phyloP scores from a whole-genome alignment of 2,113 vertebrate genomes.

The Acrocephalus kingi region DNA sequence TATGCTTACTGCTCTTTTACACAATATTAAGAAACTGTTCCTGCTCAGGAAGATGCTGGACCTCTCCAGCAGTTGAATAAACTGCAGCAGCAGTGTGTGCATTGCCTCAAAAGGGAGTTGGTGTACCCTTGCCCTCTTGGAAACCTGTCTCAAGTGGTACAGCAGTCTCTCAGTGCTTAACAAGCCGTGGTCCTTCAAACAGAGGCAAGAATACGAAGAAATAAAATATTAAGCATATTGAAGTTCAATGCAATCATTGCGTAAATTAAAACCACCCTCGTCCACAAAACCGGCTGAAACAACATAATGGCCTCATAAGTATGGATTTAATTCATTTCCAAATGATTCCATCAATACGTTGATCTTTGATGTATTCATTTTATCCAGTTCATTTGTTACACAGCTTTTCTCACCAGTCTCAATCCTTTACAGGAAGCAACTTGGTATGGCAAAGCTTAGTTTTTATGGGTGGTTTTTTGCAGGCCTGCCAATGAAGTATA shows the following conservation, averaged over 20 bases:
- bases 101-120: not conserved
- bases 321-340: not conserved
- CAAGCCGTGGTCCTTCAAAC: not conserved
- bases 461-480: not conserved
- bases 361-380: not conserved
- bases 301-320: not conserved
- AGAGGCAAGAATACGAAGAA: not conserved
- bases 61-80: not conserved
- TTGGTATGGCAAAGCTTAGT: not conserved
- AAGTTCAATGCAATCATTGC: not conserved
- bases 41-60: not conserved
- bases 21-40: not conserved
- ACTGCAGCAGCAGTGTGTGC: not conserved
- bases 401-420: not conserved
- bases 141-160: not conserved
- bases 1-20: not conserved
- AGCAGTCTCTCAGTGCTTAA: not conserved
- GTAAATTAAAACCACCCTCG: not conserved
- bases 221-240: not conserved
- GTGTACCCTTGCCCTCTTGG: not conserved
- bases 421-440: not conserved
- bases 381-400: not conserved
- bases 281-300: not conserved
- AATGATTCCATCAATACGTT: not conserved
- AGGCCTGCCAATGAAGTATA: not conserved